Evolutionary conservation across 2,113 vertebrate species (phyloP), one percentile per base, ranked within the genome.

Genomic region (Heterocephalus glaber): DNA sequence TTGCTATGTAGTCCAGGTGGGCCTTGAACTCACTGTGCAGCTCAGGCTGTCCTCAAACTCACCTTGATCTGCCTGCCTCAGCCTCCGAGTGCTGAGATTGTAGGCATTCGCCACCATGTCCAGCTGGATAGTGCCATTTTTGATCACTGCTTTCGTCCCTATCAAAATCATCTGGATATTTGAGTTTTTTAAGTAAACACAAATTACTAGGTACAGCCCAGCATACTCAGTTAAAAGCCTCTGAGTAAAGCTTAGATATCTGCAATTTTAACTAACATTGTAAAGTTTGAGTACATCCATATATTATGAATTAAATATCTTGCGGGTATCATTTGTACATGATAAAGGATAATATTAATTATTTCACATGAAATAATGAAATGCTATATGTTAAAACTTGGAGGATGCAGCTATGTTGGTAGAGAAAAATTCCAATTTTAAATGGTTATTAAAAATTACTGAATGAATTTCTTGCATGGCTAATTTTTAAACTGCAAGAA

Each of bases 191-290:
- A 9, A 65, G 52, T 66, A 89, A 95, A 47, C 90, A 74, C 17
- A 79, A n/a, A 84, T 92, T 92, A 4, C 30, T 85, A 33, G 20
- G 19, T 38, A 61, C 30, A 92, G 30, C 60, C n/a, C 63, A 33
- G 52, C 44, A 61, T 87, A 70, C 9, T 70, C 12, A 81, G 7
- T 72, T 5, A 47, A 84, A 96, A 80, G 65, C 70, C 77, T 92
- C 35, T 79, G 4, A 81, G 12, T 87, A 52, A 95, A 80, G 44
- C 63, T 66, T 16, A 77, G 30, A 92, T 88, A 84, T 89, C 61
- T 89, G 2, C 28, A 79, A 63, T 94, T 94, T 89, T 94, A 88
- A 83, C 14, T 94, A 95, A 63, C 19, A 90, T 33, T 63, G 28
- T 79, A 35, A 93, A 66, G 14, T 81, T 86, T 74, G 49, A 92